phyloP scores from a whole-genome alignment of 92 coral and sea anemone species.

The Bergia sp. region DNA sequence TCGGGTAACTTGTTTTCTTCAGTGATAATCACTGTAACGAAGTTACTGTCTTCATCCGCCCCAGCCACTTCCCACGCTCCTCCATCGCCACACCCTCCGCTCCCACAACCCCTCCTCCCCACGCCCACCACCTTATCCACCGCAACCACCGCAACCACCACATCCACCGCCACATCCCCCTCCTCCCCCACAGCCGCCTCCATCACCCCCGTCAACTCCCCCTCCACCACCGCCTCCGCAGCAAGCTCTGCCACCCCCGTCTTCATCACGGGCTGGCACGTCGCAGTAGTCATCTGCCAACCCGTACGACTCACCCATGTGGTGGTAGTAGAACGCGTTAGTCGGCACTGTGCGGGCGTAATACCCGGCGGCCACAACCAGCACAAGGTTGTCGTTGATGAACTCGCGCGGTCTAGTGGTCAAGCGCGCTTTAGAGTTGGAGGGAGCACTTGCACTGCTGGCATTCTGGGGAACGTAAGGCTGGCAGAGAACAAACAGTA shows the following conservation, averaged over 20 bases:
- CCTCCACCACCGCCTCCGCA: not conserved
- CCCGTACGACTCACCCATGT: slow-evolving; percentile 33
- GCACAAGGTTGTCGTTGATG: slow-evolving; percentile 44
- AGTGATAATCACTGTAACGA: too few species aligned
- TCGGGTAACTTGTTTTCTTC: not conserved
- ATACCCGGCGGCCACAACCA: slow-evolving; percentile 62
- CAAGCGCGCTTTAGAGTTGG: slow-evolving; percentile 4
- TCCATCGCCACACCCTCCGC: not conserved
- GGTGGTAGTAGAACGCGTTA: slow-evolving; percentile 49
- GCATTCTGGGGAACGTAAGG: slow-evolving; percentile 45
- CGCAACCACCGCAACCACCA: not conserved
- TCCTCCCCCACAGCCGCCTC: not conserved
- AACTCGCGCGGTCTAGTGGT: slow-evolving; percentile 28
- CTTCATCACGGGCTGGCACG: slow-evolving; percentile 34
- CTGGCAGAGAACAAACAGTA: slow-evolving; percentile 74
- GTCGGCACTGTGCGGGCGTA: slow-evolving; percentile 57
- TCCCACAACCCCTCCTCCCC: too few species aligned
- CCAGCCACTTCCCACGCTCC: not conserved
- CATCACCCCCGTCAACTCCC: not conserved
- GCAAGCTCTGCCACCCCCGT: slow-evolving; percentile 24
- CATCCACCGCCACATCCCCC: not conserved
- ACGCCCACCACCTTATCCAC: too few species aligned
- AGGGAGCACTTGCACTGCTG: slow-evolving; percentile 28
- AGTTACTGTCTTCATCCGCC: not conserved
- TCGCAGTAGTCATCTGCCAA: slow-evolving; percentile 23